These are phyloP conservation scores for Cephus pulcher DNA, from an alignment of 2,888 invertebrate genomes.

Conservation along the genomic window DNA sequence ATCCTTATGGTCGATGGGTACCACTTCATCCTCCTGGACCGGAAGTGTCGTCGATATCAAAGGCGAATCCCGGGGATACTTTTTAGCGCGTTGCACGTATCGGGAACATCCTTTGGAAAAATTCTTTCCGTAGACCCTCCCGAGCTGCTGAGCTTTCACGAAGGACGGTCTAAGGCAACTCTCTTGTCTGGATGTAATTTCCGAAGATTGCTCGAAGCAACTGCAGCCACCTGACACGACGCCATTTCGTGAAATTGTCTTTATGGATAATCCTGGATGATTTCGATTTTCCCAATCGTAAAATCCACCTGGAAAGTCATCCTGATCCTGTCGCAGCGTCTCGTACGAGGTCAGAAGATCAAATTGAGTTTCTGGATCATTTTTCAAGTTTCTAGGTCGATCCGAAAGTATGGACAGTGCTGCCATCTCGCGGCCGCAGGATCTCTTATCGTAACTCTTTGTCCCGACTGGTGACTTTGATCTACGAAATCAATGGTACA, in stretches of 20 bases:
- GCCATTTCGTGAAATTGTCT: neutral
- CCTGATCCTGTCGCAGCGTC: neutral
- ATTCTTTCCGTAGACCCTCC: neutral
- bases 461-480: neutral
- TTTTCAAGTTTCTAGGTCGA: neutral
- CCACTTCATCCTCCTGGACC: neutral
- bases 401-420: neutral
- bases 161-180: constrained; percentile 16
- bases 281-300: constrained; percentile 28
- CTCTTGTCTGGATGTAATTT: neutral
- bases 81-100: neutral
- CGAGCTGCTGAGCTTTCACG: constrained; percentile 14
- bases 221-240: neutral
- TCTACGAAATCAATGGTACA: no score
- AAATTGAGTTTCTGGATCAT: neutral
- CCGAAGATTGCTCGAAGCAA: neutral
- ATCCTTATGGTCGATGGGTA: constrained; percentile 52
- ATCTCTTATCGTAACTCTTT: neutral
- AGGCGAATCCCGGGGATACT: neutral
- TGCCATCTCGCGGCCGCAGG: neutral
- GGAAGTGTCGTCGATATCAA: neutral
- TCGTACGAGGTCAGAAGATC: neutral
- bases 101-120: neutral
- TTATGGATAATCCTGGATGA: constrained; percentile 6
- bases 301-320: constrained; percentile 25